These are phyloP conservation scores for Labia minor DNA, from an alignment of 2,888 invertebrate species.

Conservation along the genomic window DNA sequence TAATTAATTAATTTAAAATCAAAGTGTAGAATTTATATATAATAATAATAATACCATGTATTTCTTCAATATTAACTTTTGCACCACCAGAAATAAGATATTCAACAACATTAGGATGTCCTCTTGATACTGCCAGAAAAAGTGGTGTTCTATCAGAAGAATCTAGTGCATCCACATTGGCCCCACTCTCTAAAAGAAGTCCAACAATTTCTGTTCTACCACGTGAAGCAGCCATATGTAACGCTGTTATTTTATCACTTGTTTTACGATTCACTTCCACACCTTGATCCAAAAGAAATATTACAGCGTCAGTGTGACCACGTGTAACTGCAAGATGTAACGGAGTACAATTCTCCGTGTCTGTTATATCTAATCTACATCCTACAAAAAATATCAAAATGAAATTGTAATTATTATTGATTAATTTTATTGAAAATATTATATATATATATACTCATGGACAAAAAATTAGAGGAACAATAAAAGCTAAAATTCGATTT, in stretches of 20 bases:
- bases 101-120: constrained; percentile 36
- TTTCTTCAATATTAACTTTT: constrained; percentile 46
- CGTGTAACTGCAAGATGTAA: constrained; percentile 54
- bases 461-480: background rate
- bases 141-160: constrained; percentile 44
- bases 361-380: constrained; percentile 52
- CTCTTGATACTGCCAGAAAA: constrained; percentile 37
- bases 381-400: constrained; percentile 37
- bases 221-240: constrained; percentile 51
- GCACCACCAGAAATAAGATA: constrained; percentile 33
- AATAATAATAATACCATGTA: constrained; percentile 40
- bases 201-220: constrained; percentile 45
- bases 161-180: constrained; percentile 49
- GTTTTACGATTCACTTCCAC: constrained; percentile 50
- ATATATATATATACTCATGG: background rate
- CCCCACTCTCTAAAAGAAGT: constrained; percentile 45
- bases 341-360: constrained; percentile 53
- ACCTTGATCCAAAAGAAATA: constrained; percentile 37
- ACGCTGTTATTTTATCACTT: constrained; percentile 47
- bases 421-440: too few species aligned
- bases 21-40: background rate
- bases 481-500: too few species aligned
- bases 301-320: constrained; percentile 43
- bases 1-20: background rate
- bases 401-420: too few species aligned